These are phyloP conservation scores for Etia nguti DNA, from an alignment of 2,113 vertebrate genomes.

Conservation along the genomic window DNA sequence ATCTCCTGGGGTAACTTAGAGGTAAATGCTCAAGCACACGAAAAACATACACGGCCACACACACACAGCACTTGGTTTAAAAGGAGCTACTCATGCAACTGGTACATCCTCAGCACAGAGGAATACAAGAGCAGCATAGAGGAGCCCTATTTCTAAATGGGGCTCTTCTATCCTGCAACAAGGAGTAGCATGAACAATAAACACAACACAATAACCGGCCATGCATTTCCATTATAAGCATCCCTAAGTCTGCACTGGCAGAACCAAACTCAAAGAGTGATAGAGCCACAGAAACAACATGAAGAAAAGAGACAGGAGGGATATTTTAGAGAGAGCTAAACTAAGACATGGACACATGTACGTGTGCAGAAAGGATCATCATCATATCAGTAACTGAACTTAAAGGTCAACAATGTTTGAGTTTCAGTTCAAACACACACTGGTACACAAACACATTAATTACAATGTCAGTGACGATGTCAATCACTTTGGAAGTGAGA, in stretches of 20 bases:
- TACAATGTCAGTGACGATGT: slow-evolving; percentile 18
- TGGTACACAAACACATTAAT: slow-evolving; percentile 8
- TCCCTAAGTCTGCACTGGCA: background rate
- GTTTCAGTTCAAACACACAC: background rate
- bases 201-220: background rate
- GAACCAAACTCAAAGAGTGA: slow-evolving; percentile 3
- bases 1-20: slow-evolving; percentile 36
- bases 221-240: slow-evolving; percentile 38
- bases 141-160: slow-evolving; percentile 26
- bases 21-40: slow-evolving; percentile 27
- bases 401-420: background rate
- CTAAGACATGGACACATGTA: background rate
- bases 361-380: slow-evolving; percentile 10
- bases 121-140: background rate
- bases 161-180: slow-evolving; percentile 20
- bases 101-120: background rate
- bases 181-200: slow-evolving; percentile 11
- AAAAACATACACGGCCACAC: background rate
- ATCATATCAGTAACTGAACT: background rate
- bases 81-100: background rate
- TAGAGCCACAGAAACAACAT: background rate
- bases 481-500: slow-evolving; percentile 3
- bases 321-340: background rate
- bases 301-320: background rate
- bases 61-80: background rate